A percentile compares a stretch with the other conserved stretches of the same genome.
Evolutionary conservation across 2,113 vertebrate species (phyloP).

Genomic region (Pseudorectes ferrugineus): DNA sequence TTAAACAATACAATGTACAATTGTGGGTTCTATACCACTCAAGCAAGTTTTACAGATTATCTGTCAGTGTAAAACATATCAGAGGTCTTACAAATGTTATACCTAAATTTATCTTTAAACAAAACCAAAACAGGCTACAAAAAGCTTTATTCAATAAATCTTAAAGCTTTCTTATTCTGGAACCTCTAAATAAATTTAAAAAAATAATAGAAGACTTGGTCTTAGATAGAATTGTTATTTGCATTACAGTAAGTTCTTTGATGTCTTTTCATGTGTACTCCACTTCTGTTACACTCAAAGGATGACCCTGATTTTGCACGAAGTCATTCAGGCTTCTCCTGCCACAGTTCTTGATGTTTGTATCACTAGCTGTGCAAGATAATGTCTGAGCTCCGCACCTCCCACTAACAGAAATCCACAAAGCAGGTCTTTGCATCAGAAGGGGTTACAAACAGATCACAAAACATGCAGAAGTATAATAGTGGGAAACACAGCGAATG

Average conservation of each 20-base stretch:
- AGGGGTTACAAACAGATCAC: background rate
- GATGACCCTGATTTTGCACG: background rate
- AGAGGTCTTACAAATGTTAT: background rate
- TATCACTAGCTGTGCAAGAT: background rate
- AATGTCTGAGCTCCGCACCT: rapidly evolving
- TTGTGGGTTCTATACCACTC: background rate
- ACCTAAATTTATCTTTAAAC: background rate
- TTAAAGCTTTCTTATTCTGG: background rate
- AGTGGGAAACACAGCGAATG: background rate
- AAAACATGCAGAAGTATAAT: background rate
- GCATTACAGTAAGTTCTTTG: background rate
- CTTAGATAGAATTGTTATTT: background rate
- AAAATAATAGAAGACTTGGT: background rate
- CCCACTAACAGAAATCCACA: background rate
- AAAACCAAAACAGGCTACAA: background rate
- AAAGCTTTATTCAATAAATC: background rate
- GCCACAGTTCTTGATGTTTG: background rate
- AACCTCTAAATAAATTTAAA: background rate
- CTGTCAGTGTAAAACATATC: background rate
- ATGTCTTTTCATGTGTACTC: background rate
- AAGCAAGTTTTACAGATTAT: background rate
- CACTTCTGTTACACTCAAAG: background rate
- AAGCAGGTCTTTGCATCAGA: background rate
- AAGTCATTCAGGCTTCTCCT: background rate
- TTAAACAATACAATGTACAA: background rate